A percentile compares a stretch with the other conserved stretches of the same genome.
These are phyloP conservation scores for Plebejus melissa DNA, from an alignment of 2,888 invertebrate genomes.

Conservation along the genomic window DNA sequence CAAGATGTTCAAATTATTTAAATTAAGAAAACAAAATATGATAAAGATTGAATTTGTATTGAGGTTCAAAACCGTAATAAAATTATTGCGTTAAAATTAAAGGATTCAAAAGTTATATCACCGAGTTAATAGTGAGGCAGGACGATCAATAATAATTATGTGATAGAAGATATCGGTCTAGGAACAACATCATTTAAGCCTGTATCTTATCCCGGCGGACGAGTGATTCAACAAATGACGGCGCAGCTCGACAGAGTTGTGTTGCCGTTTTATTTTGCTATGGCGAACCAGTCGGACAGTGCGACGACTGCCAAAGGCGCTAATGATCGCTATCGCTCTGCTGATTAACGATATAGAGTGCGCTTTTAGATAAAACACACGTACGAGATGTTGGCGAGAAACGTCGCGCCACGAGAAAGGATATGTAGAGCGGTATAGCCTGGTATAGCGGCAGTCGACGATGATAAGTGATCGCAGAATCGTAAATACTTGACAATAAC, in stretches of 20 bases:
- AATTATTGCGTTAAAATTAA: too few species aligned
- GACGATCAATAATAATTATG: slow-evolving; percentile 6
- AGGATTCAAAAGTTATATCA: not conserved
- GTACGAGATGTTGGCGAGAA: not conserved
- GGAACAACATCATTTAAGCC: slow-evolving; percentile 11
- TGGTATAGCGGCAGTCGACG: not conserved
- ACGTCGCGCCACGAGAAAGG: not conserved
- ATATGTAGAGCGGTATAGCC: not conserved
- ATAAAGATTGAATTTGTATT: too few species aligned
- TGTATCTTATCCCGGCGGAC: slow-evolving; percentile 13
- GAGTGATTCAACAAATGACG: slow-evolving; percentile 20
- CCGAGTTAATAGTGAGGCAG: not conserved
- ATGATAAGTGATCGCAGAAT: not conserved
- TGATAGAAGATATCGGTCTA: slow-evolving; percentile 1
- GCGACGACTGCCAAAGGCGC: slow-evolving; percentile 21
- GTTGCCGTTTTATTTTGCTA: slow-evolving; percentile 22
- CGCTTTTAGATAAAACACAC: slow-evolving; percentile 26
- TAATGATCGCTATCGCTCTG: slow-evolving; percentile 14
- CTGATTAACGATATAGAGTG: slow-evolving; percentile 24
- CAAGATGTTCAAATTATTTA: too few species aligned
- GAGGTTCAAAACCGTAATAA: too few species aligned
- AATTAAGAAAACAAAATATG: too few species aligned
- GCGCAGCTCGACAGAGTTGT: not conserved
- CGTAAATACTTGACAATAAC: not conserved
- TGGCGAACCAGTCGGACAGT: slow-evolving; percentile 10